Percentiles rank a stretch among this genome's conserved stretches.
These are phyloP conservation scores for Nephrotoma flavescens DNA, from an alignment of 2,888 invertebrate genomes.

Conservation along the genomic window DNA sequence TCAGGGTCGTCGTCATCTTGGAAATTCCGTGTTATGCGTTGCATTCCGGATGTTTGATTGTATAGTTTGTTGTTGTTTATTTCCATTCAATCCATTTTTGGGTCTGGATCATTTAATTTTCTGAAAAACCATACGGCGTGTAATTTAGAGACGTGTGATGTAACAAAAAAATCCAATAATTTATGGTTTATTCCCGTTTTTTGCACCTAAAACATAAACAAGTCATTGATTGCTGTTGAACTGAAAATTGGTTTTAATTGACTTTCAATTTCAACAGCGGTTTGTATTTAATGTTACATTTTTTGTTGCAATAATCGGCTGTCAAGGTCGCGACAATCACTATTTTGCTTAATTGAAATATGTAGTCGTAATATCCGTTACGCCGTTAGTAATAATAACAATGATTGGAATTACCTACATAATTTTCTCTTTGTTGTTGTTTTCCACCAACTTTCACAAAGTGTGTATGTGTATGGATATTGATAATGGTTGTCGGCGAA, in stretches of 20 bases:
- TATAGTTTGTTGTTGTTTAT: neutral
- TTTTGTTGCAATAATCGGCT: neutral
- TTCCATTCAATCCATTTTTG: too few relatives aligned
- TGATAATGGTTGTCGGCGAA: neutral
- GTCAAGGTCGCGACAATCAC: neutral
- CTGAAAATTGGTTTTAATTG: neutral
- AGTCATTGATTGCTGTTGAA: neutral
- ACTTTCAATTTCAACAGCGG: neutral
- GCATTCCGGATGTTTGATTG: neutral
- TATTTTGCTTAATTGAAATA: neutral
- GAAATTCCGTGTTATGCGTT: neutral
- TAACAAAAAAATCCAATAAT: neutral
- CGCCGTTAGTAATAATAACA: neutral
- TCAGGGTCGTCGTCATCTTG: neutral
- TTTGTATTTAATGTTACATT: neutral
- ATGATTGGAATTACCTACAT: neutral
- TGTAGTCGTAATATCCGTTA: neutral
- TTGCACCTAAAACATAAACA: neutral
- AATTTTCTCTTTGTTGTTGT: neutral
- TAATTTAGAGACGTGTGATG: neutral
- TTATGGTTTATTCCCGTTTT: neutral
- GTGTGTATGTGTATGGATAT: neutral
- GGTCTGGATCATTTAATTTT: neutral
- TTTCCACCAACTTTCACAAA: neutral
- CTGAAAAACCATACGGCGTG: neutral